A percentile compares a stretch with the other conserved stretches of the same genome.
These are phyloP conservation scores for Dryas iulia DNA, from an alignment of 1,140 invertebrate genomes.

Conservation along the genomic window DNA sequence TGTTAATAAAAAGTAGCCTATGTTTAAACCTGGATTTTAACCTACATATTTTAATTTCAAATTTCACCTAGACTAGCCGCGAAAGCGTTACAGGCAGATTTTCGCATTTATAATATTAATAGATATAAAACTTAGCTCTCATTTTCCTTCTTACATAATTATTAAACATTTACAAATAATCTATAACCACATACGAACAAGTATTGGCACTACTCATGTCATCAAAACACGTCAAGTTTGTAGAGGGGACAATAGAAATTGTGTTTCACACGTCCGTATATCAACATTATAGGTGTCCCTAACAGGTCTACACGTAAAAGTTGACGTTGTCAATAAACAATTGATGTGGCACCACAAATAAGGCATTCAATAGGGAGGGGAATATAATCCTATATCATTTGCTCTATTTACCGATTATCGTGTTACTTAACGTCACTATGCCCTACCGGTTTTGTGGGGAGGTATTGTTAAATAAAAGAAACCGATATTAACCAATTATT, in stretches of 20 bases:
- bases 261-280: conserved; percentile 9
- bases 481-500: not conserved
- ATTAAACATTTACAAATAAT: not conserved
- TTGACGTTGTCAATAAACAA: conserved; percentile 21
- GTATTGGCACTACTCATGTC: not conserved
- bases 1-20: too few species aligned
- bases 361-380: conserved; percentile 15
- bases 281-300: conserved; percentile 7
- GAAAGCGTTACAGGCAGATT: too few species aligned
- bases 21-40: too few species aligned
- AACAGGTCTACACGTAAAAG: conserved; percentile 12
- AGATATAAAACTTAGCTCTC: too few species aligned
- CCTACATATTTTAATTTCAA: too few species aligned
- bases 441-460: conserved; percentile 11
- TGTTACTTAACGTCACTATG: conserved; percentile 19
- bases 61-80: too few species aligned
- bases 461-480: conserved; percentile 5
- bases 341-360: conserved; percentile 26
- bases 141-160: not conserved
- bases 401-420: conserved; percentile 26
- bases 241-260: conserved; percentile 9
- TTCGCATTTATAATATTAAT: too few species aligned
- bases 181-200: not conserved
- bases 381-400: conserved; percentile 23
- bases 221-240: conserved; percentile 15